Conservation (phyloP, 2,888 invertebrate species). For the Camponotus fellah region DNA sequence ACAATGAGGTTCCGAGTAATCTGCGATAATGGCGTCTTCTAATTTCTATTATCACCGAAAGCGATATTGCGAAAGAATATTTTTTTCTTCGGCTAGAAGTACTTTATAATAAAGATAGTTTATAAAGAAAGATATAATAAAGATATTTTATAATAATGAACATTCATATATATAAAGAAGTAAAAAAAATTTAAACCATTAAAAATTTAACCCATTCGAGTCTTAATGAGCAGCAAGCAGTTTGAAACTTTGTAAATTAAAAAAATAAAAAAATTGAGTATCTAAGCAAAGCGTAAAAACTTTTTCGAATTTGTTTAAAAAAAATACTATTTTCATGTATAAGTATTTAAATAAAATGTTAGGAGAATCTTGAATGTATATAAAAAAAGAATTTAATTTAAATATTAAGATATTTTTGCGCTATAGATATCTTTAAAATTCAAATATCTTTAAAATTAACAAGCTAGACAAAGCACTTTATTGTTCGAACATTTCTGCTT, state of each 20-base stretch:
- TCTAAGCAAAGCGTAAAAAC: not conserved
- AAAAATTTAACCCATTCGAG: not conserved
- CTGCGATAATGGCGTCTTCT: slow-evolving; percentile 60
- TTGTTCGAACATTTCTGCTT: not conserved
- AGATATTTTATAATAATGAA: too few species aligned
- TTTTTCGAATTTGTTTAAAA: not conserved
- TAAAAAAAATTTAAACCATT: not conserved
- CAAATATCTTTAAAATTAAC: too few species aligned
- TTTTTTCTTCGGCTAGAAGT: not conserved
- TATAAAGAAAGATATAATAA: too few species aligned
- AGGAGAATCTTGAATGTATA: not conserved
- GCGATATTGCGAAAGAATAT: slow-evolving; percentile 18
- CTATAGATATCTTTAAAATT: not conserved
- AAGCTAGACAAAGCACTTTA: not conserved
- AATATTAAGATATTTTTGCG: not conserved
- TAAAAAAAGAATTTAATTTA: not conserved
- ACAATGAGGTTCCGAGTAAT: slow-evolving; percentile 61
- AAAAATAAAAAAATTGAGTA: not conserved
- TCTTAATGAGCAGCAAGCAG: not conserved
- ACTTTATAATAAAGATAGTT: not conserved
- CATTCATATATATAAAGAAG: not conserved
- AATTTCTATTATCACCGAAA: slow-evolving; percentile 42
- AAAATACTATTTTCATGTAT: not conserved
- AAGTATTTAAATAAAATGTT: not conserved
- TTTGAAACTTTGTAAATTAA: not conserved